A percentile compares a stretch with the other conserved stretches of the same genome.
phyloP scores from a whole-genome alignment of 2,888 invertebrate genomes.

The Hypolimnas misippus region DNA sequence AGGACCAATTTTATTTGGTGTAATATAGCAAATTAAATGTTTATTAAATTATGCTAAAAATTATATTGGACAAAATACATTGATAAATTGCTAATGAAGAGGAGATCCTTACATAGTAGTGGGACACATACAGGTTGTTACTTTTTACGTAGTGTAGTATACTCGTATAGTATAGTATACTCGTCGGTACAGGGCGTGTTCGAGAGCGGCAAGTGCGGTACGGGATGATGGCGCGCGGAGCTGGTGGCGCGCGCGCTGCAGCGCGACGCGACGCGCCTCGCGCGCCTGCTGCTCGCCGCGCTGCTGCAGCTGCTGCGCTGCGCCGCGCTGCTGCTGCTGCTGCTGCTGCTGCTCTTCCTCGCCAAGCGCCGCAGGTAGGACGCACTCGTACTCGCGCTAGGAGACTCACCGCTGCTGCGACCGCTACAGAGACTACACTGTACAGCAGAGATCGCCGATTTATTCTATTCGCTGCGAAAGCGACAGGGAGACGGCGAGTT shows the following conservation, averaged over 20 bases:
- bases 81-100: no score
- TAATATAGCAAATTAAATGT: no score
- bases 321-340: conserved; percentile 48
- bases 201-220: conserved; percentile 94
- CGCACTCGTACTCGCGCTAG: background rate
- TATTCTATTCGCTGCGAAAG: no score
- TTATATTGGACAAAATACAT: no score
- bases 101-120: no score
- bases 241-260: conserved; percentile 59
- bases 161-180: no score
- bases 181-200: conserved; percentile 93
- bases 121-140: no score
- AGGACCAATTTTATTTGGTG: no score
- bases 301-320: conserved; percentile 49
- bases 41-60: no score
- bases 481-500: background rate
- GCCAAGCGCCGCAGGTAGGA: conserved; percentile 41
- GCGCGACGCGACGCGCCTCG: conserved; percentile 51
- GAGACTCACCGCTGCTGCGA: background rate
- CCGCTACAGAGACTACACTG: background rate
- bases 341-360: conserved; percentile 34
- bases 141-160: no score
- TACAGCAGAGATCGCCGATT: no score
- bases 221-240: conserved; percentile 83
- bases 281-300: conserved; percentile 44